These are phyloP conservation scores for Trichogramma dendrolimi DNA, from an alignment of 2,888 invertebrate genomes.

Conservation along the genomic window DNA sequence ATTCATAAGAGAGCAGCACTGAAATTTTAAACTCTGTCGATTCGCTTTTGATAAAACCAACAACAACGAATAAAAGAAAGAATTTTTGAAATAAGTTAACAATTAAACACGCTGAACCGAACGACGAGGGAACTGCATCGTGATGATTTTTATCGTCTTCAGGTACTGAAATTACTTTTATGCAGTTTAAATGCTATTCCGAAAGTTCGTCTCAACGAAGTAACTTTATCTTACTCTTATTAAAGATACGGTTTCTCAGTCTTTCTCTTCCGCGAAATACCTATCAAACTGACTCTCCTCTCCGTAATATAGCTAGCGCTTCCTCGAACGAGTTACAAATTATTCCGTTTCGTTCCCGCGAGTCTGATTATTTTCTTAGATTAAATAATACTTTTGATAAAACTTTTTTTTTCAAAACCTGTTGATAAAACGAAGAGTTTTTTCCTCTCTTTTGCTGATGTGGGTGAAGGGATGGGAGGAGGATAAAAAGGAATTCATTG, in stretches of 20 bases:
- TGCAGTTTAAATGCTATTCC: not conserved
- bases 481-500: no score
- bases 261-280: slow-evolving; percentile 5
- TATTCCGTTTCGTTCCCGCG: not conserved
- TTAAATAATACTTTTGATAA: not conserved
- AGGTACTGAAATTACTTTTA: not conserved
- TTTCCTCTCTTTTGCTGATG: slow-evolving; percentile 2
- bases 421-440: no score
- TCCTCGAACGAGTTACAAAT: slow-evolving; percentile 3
- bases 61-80: not conserved
- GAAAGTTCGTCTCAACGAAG: not conserved
- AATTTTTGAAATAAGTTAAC: not conserved
- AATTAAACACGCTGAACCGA: no score
- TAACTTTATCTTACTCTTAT: slow-evolving; percentile 1
- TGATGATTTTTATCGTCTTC: not conserved
- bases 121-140: no score
- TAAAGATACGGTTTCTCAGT: slow-evolving; percentile 3
- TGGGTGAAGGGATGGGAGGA: not conserved
- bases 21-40: slow-evolving; percentile 7
- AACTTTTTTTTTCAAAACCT: not conserved
- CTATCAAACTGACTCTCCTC: not conserved
- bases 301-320: not conserved
- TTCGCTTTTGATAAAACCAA: not conserved
- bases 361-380: not conserved
- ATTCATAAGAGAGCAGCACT: slow-evolving; percentile 6